Percentiles rank a stretch among this genome's conserved stretches.
phyloP scores from a whole-genome alignment of 2,797 vertebrate species.

The Sebastes steindachneri region DNA sequence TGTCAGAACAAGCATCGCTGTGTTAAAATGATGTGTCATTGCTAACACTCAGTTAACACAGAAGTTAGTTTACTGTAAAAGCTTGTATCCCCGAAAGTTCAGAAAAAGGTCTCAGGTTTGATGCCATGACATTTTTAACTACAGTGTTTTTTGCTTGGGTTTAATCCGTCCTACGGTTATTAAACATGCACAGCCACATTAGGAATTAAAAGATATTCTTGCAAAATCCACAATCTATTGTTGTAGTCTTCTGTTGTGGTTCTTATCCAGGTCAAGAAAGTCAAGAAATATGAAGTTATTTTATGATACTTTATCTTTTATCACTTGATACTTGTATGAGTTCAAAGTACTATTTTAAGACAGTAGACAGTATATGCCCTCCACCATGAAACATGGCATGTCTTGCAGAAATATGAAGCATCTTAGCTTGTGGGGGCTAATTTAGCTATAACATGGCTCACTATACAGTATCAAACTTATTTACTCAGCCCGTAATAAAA shows the following conservation, averaged over 20 bases:
- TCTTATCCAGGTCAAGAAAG: not conserved
- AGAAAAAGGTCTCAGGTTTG: not conserved
- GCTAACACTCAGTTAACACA: not conserved
- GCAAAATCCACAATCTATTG: not conserved
- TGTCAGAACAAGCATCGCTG: conserved; percentile 24
- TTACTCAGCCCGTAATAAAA: too few relatives aligned
- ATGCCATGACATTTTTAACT: not conserved
- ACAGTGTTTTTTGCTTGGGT: not conserved
- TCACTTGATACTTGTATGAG: not conserved
- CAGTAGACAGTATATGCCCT: not conserved
- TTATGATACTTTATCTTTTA: not conserved
- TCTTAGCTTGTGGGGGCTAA: too few relatives aligned
- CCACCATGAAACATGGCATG: too few relatives aligned
- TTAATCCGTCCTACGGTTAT: not conserved
- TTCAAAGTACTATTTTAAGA: not conserved
- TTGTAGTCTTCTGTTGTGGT: not conserved
- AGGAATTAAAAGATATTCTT: not conserved
- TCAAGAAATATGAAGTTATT: not conserved
- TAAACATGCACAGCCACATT: not conserved
- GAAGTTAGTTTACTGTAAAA: not conserved
- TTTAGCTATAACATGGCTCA: too few relatives aligned
- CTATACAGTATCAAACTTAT: too few relatives aligned
- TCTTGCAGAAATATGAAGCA: too few relatives aligned
- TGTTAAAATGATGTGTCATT: conserved; percentile 2
- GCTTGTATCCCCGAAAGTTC: not conserved